Base-by-base conservation (phyloP, 2,113 vertebrate species). In the Cricetomys ansorgei region DNA sequence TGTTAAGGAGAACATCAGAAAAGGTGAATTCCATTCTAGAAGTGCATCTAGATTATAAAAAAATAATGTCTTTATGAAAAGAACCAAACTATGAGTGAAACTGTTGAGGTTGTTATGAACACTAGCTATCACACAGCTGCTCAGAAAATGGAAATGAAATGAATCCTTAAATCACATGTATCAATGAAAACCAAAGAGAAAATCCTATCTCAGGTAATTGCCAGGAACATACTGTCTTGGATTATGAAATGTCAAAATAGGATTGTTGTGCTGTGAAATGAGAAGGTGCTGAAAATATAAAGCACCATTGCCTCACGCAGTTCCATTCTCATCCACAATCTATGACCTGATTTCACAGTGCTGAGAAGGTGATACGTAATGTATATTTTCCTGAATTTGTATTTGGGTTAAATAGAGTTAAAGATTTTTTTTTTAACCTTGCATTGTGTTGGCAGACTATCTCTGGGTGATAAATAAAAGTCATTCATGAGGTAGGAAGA, bases 381-480 rank as follows among this genome's bases (percentile, higher is more conserved):
- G 62, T 91, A 6, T 53, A 62, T 94, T 94, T 92, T 93, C 64
- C 55, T 77, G 69, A 64, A 94, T 90, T 92, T 89, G 3, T 88
- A 31, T 93, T 59, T 5, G 67, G 40, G 8, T 72, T 64, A 43
- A 88, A 76, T 12, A 88, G 62, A 84, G 48, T 84, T 72, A 88
- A 76, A 93, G n/a, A 77, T 76, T 43, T 85, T 91, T 76, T 43
- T 85, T 91, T 92, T 92, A 31, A 88, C 79, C 65, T 86, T 92
- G 45, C 27, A 10, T 88, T 93, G 10, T 90, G 23, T 69, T 93
- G 16, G 29, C 59, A 88, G 27, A 73, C 25, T 88, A 59, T 94
- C 23, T 88, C 85, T 50, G 69, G 45, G 65, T 93, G 59, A 89
- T 92, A 96, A 94, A 97, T 95, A 57, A 89, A 96, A 92, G 62